Percentiles rank a stretch among this genome's conserved stretches.
Conservation (phyloP, 2,113 vertebrate genomes). For the Salvator merianae region DNA sequence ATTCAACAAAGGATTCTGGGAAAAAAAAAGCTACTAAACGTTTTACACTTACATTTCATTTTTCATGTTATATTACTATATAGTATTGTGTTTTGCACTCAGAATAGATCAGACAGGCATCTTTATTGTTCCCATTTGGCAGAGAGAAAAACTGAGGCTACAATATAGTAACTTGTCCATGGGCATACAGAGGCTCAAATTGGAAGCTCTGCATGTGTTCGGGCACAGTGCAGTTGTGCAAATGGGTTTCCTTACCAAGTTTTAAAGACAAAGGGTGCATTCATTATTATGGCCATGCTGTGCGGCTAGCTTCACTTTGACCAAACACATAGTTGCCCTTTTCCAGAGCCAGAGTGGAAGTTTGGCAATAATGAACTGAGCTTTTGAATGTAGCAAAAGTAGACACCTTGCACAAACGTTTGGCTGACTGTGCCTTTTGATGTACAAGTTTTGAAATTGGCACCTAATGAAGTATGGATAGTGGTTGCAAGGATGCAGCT, state of each 20-base stretch:
- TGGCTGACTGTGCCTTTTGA: too few species aligned
- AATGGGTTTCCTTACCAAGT: neutral
- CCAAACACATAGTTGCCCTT: too few species aligned
- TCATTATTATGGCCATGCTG: too few species aligned
- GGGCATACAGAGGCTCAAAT: neutral
- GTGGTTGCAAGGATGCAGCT: too few species aligned
- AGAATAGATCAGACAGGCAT: neutral
- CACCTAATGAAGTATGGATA: too few species aligned
- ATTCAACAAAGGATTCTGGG: neutral
- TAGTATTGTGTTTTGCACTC: neutral
- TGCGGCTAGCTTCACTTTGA: too few species aligned
- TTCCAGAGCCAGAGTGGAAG: too few species aligned
- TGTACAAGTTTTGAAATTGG: too few species aligned
- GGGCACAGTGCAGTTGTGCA: neutral
- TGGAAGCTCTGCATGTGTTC: neutral
- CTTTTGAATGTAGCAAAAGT: too few species aligned
- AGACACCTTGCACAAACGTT: too few species aligned
- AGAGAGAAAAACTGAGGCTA: neutral
- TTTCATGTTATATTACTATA: neutral
- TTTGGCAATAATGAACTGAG: too few species aligned
- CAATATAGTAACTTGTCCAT: neutral
- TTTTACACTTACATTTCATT: neutral
- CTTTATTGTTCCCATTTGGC: neutral
- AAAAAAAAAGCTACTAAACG: neutral
- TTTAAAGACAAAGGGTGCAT: neutral